These are phyloP conservation scores for Spilarctia lutea DNA, from an alignment of 2,888 invertebrate genomes.

Conservation along the genomic window DNA sequence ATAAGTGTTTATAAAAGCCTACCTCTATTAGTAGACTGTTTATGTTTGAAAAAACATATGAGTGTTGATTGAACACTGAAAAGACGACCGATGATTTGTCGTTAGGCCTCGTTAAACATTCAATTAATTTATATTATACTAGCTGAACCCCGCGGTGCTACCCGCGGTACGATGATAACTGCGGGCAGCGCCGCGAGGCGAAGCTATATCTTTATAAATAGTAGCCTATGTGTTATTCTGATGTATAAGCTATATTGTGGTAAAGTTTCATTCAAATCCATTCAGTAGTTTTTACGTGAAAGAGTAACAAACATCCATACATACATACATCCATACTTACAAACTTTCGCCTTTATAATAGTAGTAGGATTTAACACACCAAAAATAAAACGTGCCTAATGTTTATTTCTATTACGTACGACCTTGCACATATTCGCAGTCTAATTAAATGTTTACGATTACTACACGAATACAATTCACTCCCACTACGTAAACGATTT, in stretches of 20 bases:
- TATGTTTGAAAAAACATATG: background rate
- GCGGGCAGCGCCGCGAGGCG: too few species aligned
- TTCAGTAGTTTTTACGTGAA: too few species aligned
- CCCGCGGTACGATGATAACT: too few species aligned
- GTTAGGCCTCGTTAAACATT: conserved; percentile 13
- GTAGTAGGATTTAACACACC: conserved; percentile 7
- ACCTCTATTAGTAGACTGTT: background rate
- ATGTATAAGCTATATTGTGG: too few species aligned
- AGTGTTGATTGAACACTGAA: background rate
- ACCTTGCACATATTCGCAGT: conserved; percentile 45
- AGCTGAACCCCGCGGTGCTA: too few species aligned
- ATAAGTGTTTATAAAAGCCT: background rate
- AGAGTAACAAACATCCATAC: too few species aligned
- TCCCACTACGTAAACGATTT: conserved; percentile 12
- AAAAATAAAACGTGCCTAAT: conserved; percentile 23
- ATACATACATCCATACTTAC: too few species aligned
- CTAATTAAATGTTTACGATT: conserved; percentile 43
- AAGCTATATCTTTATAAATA: too few species aligned
- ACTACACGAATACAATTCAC: conserved; percentile 23
- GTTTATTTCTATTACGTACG: conserved; percentile 26
- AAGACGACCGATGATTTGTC: background rate
- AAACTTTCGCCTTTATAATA: too few species aligned
- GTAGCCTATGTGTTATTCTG: too few species aligned
- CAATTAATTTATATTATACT: conserved; percentile 8
- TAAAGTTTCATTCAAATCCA: too few species aligned